Conservation (phyloP, 2,113 vertebrate species). For the Erythrolamprus reginae region DNA sequence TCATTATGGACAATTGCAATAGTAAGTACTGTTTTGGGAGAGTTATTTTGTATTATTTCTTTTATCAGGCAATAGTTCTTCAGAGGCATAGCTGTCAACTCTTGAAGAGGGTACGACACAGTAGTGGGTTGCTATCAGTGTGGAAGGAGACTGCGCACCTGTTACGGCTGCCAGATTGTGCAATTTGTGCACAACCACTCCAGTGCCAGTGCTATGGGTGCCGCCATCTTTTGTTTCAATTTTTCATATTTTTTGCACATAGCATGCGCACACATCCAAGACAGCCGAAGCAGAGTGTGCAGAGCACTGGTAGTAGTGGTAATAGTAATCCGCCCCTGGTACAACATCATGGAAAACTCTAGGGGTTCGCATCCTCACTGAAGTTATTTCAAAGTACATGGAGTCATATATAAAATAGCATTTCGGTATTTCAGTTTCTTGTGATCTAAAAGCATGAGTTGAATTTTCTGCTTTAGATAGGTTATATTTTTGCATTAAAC, state of each 20-base stretch:
- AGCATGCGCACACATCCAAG: too few relatives aligned
- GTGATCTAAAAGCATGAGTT: not conserved
- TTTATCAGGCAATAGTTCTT: not conserved
- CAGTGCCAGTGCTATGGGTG: too few relatives aligned
- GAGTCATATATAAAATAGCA: not conserved
- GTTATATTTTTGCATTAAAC: not conserved
- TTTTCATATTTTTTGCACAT: too few relatives aligned
- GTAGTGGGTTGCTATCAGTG: too few relatives aligned
- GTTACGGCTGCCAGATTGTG: too few relatives aligned
- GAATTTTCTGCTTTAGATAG: not conserved
- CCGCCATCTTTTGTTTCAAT: too few relatives aligned
- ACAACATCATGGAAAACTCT: not conserved
- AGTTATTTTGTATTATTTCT: not conserved
- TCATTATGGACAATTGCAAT: not conserved
- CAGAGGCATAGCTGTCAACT: not conserved
- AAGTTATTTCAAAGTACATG: not conserved
- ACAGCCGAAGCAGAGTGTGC: too few relatives aligned
- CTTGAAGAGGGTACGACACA: not conserved
- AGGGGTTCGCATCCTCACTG: not conserved
- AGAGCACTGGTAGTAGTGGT: too few relatives aligned
- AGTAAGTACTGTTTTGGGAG: not conserved
- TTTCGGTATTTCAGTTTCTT: not conserved
- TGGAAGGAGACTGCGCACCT: too few relatives aligned
- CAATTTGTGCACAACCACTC: too few relatives aligned
- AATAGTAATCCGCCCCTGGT: too few relatives aligned